phyloP scores from a whole-genome alignment of 2,797 vertebrate genomes.

The Tarsius wallacei region DNA sequence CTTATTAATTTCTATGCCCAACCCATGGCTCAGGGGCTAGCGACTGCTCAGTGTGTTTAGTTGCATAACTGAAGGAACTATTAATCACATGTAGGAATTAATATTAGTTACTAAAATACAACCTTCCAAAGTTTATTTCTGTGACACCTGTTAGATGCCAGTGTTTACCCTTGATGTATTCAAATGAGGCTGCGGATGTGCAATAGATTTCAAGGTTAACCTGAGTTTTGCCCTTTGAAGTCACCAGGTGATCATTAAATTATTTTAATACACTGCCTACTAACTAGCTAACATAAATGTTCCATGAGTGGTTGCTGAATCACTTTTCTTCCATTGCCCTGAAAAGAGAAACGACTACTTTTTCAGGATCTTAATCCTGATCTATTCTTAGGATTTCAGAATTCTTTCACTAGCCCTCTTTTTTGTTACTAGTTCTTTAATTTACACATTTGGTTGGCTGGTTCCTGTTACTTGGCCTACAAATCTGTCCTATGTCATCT shows the following conservation, averaged over 20 bases:
- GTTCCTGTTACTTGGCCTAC: constrained; percentile 90
- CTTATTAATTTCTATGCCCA: neutral
- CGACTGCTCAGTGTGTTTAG: neutral
- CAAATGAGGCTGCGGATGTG: constrained; percentile 54
- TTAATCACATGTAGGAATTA: neutral
- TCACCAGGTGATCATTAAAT: constrained; percentile 38
- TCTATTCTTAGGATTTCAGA: constrained; percentile 85
- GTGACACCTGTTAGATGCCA: neutral
- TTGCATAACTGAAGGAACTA: constrained; percentile 25
- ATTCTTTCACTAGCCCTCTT: constrained; percentile 87
- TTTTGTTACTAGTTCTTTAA: constrained; percentile 88
- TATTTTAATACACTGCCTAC: constrained; percentile 38
- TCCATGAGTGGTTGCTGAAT: constrained; percentile 71
- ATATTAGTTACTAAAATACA: neutral
- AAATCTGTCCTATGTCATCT: constrained; percentile 94
- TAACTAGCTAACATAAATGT: constrained; percentile 15
- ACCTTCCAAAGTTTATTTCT: neutral
- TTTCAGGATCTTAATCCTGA: constrained; percentile 77
- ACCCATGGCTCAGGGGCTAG: neutral
- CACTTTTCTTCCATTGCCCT: constrained; percentile 43
- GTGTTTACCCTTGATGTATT: constrained; percentile 27
- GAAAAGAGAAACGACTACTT: constrained; percentile 48
- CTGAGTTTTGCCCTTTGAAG: neutral
- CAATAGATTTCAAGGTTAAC: constrained; percentile 35
- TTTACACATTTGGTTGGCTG: constrained; percentile 91